Base-by-base conservation (phyloP, 2,797 vertebrate species). In the Xerus rutilus region DNA sequence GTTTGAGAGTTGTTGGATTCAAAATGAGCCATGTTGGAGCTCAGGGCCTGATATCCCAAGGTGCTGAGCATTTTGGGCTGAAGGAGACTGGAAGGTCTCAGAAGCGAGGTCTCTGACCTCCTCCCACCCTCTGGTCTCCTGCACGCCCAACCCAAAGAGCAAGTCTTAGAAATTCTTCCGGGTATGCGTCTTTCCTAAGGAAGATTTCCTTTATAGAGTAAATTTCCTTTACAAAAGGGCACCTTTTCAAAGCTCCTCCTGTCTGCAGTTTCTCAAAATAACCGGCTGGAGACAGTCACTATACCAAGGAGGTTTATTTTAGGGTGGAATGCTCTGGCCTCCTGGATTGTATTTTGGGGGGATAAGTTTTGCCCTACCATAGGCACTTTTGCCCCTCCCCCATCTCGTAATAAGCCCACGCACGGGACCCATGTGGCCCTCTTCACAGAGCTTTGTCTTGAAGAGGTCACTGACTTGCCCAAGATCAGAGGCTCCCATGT, bases 221-320 rank as follows among this genome's bases (percentile, higher is more conserved):
- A 17, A 43, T 88, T 78, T 83, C 39, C 64, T 91, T 69, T 84
- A 47, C 13, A 65, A 87, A 92, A 86, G 74, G 78, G 54, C 64
- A 92, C 43, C 39, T 72, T 84, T 79, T 62, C 54, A 23, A 65
- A 84, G 32, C 25, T 78, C 20, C 74, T 72, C 45, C 43, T 70
- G 65, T 43, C 72, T 92, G 72, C 92, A 92, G 54, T 79, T 92
- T 89, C 92, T 89, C 54, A 94, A 91, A 93, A 83, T 70, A 93
- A 47, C 76, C 64, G 70, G 30, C 82, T 86, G 13, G 52, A 81
- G 84, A 78, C 62, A 65, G 78, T 77, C 84, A 62, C 35, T 86
- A 57, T 65, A 57, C 21, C 21, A 45, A 76, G 64, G 72, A 72
- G 39, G 32, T 73, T 5, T 72, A 73, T 79, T 91, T 94, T 83